These are phyloP conservation scores for Lasioglossum malachurum DNA, from an alignment of 2,888 invertebrate genomes.

Conservation along the genomic window DNA sequence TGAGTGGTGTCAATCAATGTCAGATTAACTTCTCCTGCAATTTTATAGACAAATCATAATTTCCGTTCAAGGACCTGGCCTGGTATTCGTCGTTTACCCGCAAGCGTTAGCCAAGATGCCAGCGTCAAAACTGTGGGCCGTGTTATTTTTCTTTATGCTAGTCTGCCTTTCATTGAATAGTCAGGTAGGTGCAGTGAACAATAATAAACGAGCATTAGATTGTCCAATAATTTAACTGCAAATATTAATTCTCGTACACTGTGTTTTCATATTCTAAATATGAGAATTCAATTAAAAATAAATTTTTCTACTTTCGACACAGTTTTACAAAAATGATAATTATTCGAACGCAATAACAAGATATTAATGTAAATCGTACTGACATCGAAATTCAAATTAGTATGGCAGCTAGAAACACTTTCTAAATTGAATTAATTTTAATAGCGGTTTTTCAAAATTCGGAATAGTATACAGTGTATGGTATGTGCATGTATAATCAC, in stretches of 20 bases:
- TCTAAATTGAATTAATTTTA: not conserved
- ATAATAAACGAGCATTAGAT: not conserved
- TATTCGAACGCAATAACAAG: not conserved
- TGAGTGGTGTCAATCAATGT: slow-evolving; percentile 55
- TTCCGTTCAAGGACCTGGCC: slow-evolving; percentile 90
- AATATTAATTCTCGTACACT: not conserved
- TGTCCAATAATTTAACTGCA: not conserved
- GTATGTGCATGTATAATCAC: too few relatives aligned
- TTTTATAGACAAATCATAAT: slow-evolving; percentile 76
- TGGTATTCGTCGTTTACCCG: slow-evolving; percentile 96
- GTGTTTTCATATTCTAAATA: not conserved
- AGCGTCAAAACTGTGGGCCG: slow-evolving; percentile 95
- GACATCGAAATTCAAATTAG: not conserved
- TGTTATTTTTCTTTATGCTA: slow-evolving; percentile 96
- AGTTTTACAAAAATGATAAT: not conserved
- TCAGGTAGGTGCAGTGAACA: slow-evolving; percentile 87
- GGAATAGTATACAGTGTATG: not conserved
- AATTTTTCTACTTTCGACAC: not conserved
- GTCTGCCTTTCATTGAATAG: slow-evolving; percentile 95
- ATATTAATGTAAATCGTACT: not conserved
- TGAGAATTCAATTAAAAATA: not conserved
- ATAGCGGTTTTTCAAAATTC: not conserved
- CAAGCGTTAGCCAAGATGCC: slow-evolving; percentile 98
- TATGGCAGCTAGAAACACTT: not conserved
- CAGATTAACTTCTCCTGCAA: slow-evolving; percentile 74